Evolutionary conservation across 1,140 invertebrate genomes (phyloP).

Genomic region (Nephila pilipes): DNA sequence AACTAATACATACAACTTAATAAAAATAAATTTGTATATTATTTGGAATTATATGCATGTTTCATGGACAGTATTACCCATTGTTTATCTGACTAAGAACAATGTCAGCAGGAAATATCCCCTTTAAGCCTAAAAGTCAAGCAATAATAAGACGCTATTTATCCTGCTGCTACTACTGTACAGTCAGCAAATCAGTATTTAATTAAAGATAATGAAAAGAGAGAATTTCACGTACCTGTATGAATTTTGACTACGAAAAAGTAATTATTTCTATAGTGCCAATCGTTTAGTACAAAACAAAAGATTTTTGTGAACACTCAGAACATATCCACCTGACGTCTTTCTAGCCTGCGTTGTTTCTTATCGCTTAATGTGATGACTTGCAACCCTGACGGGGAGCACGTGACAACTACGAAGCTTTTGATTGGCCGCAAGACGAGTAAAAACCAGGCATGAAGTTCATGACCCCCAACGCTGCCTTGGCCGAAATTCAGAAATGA

Average conservation of each 20-base stretch:
- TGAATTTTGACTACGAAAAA: constrained; percentile 52
- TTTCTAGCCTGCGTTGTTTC: constrained; percentile 63
- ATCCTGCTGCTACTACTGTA: constrained; percentile 42
- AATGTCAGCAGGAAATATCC: constrained; percentile 69
- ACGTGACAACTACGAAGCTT: constrained; percentile 55
- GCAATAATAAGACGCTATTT: constrained; percentile 60
- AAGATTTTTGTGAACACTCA: constrained; percentile 37
- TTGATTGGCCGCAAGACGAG: constrained; percentile 58
- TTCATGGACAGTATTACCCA: neutral
- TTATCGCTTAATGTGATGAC: constrained; percentile 75
- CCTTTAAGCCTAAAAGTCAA: constrained; percentile 68
- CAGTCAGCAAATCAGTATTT: neutral
- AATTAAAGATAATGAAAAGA: neutral
- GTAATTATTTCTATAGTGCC: constrained; percentile 17
- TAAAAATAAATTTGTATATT: neutral
- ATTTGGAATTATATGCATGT: neutral
- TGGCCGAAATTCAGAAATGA: constrained; percentile 70
- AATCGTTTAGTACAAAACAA: constrained; percentile 60
- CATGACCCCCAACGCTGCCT: constrained; percentile 75
- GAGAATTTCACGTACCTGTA: constrained; percentile 54
- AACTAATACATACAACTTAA: neutral
- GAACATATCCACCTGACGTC: constrained; percentile 74
- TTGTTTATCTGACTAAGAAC: neutral
- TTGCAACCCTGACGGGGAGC: constrained; percentile 67
- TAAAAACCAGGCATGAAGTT: constrained; percentile 73